Conservation (phyloP, 2,888 invertebrate genomes). For the Parnassius smintheus region DNA sequence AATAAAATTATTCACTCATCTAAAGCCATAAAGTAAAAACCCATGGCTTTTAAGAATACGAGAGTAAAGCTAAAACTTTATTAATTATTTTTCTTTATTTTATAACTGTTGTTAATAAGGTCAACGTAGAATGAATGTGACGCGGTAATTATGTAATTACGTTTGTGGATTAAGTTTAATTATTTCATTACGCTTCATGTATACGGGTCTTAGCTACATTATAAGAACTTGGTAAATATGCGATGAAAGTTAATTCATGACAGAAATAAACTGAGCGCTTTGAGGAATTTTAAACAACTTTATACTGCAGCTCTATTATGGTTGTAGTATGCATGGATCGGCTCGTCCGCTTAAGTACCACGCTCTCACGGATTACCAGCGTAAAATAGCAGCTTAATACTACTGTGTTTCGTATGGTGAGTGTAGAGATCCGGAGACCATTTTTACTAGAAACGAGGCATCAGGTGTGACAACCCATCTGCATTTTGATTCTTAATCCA, state of each 20-base stretch:
- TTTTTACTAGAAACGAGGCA: no score
- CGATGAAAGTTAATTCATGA: not conserved
- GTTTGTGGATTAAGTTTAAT: not conserved
- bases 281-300: not conserved
- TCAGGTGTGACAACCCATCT: no score
- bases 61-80: not conserved
- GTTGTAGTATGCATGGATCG: no score
- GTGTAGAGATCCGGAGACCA: no score
- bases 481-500: no score
- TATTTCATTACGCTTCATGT: not conserved
- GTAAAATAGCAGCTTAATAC: no score
- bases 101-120: not conserved
- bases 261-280: no score
- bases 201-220: not conserved
- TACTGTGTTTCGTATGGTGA: no score
- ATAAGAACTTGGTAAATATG: conserved; percentile 2
- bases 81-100: no score
- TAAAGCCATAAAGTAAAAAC: not conserved
- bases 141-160: not conserved
- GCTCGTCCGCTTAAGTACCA: no score
- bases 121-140: not conserved
- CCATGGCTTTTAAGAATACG: not conserved
- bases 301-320: no score
- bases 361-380: no score
- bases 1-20: not conserved